These are phyloP conservation scores for Conops quadrifasciatus DNA, from an alignment of 2,888 invertebrate genomes.

Conservation along the genomic window DNA sequence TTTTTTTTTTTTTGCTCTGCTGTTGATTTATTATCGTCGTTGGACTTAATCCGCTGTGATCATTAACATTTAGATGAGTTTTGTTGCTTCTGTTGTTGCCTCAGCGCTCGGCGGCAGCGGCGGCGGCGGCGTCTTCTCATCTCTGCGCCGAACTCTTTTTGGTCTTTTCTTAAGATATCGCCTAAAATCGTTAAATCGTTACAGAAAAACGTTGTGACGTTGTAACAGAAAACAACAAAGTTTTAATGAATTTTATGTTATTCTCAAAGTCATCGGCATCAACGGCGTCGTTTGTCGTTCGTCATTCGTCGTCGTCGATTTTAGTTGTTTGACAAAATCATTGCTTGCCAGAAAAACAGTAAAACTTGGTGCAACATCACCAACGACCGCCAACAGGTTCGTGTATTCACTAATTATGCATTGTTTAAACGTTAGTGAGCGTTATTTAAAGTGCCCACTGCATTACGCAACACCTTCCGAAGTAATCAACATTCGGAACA, in stretches of 20 bases:
- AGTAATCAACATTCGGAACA: too few species aligned
- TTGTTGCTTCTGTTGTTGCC: slow-evolving; percentile 34
- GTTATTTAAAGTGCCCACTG: too few species aligned
- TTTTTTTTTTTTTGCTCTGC: background rate
- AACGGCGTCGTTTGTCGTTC: too few species aligned
- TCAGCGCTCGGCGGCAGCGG: background rate
- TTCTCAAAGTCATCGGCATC: background rate
- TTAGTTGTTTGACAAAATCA: slow-evolving; percentile 13
- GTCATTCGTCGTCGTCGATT: background rate
- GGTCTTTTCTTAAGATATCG: too few species aligned
- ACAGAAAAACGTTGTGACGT: too few species aligned
- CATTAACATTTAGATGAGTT: slow-evolving; percentile 51
- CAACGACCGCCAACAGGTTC: background rate
- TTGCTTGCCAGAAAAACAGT: background rate
- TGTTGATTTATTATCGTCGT: slow-evolving; percentile 48
- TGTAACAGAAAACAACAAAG: slow-evolving; percentile 3
- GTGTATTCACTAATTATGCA: slow-evolving; percentile 23
- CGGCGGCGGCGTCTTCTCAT: slow-evolving; percentile 10
- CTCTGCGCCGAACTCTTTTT: slow-evolving; percentile 2
- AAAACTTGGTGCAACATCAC: background rate
- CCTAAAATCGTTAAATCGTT: too few species aligned
- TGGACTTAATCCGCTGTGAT: slow-evolving; percentile 39
- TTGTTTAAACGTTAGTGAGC: background rate
- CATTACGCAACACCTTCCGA: too few species aligned
- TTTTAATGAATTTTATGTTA: slow-evolving; percentile 29